phyloP scores from a whole-genome alignment of 2,797 vertebrate genomes.

The Onychomys arenicola region DNA sequence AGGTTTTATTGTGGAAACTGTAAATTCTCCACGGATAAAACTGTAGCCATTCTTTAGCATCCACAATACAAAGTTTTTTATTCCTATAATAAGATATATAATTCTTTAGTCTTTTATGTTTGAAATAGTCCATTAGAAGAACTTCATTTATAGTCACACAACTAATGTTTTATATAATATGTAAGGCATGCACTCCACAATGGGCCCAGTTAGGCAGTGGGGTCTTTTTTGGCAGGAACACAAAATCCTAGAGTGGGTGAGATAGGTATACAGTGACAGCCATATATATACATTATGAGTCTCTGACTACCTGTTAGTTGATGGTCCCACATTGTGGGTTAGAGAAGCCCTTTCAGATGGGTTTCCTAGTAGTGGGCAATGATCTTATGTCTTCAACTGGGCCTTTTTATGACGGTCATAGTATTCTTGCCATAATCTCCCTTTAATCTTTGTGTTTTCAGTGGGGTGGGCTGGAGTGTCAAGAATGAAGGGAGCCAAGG shows the following conservation, averaged over 20 bases:
- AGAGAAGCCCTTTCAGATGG: neutral
- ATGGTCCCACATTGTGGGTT: neutral
- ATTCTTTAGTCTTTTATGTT: neutral
- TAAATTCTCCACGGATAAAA: slow-evolving; percentile 24
- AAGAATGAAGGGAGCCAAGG: neutral
- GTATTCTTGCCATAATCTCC: neutral
- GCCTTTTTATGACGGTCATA: neutral
- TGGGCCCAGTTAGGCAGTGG: neutral
- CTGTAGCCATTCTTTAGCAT: neutral
- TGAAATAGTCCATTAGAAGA: slow-evolving; percentile 9
- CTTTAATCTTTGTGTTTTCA: neutral
- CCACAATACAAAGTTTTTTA: slow-evolving; percentile 37
- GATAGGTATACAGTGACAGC: neutral
- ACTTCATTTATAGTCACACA: neutral
- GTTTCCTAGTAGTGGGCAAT: neutral
- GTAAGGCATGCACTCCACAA: neutral
- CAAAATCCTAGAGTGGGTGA: neutral
- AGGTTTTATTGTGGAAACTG: slow-evolving; percentile 27
- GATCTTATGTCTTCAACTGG: neutral
- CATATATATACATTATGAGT: neutral
- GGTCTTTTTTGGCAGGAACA: neutral
- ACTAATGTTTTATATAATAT: neutral
- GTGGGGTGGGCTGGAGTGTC: too few relatives aligned
- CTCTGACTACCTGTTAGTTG: neutral
- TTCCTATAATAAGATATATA: neutral